Base-by-base conservation (phyloP, 2,113 vertebrate species). In the Uropsilus gracilis region DNA sequence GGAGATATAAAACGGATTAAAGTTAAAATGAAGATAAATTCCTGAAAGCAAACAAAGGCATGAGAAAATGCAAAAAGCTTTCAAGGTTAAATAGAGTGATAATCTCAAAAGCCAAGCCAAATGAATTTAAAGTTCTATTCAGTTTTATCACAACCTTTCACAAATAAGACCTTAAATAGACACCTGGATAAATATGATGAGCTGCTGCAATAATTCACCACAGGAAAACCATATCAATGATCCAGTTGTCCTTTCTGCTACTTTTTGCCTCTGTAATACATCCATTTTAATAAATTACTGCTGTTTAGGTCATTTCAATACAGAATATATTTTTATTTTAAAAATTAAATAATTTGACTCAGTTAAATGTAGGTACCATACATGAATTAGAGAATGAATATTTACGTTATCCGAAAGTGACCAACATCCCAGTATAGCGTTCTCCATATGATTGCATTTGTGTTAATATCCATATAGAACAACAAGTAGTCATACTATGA, bases 11-110 rank as follows among this genome's bases (percentile, higher is more conserved):
- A 97, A 93, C 0, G 46, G 95, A 96, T 91, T 98, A 91, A 97
- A 86, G 71, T 84, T 97, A 97, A 97, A 97, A 95, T 97, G 72
- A 95, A 96, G 92, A 87, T 97, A 97, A 97, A 97, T 97, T 97
- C 88, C 42, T 96, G 81, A 97, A 97, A 97, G 93, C 91, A 97
- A 98, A 97, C 66, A 93, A 98, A 97, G 48, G 71, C 94, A 95
- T 59, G 78, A 94, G 94, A 96, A 97, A 97, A 97, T 92, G 80
- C 77, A 96, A 94, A 97, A 93, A 91, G 53, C 57, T 92, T 94
- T 97, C 89, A 97, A 97, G 94, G 82, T 97, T 97, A 97, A 98
- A 91, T 68, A 86, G 91, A 95, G 57, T 96, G 89, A 80, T 94
- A 96, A 90, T 97, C 91, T 85, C 48, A 95, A 95, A 96, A 96